Conservation (phyloP, 2,888 invertebrate genomes). For the Lottia scabra region DNA sequence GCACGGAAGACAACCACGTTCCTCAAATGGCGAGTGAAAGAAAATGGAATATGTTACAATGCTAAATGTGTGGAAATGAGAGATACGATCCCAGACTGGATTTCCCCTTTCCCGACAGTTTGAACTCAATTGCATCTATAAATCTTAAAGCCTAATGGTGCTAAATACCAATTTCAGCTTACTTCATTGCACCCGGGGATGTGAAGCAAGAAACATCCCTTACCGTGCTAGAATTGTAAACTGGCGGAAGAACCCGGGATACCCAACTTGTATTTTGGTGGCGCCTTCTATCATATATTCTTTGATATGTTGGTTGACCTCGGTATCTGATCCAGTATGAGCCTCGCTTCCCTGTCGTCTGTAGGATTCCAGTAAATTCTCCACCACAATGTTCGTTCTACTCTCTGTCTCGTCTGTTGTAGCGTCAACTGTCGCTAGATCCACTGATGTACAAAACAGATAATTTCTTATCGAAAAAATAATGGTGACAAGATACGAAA, state of each 20-base stretch:
- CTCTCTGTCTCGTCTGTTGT: constrained; percentile 90
- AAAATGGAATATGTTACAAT: no score
- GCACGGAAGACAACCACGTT: no score
- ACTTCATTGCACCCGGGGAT: no score
- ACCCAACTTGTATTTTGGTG: neutral
- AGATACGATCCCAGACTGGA: no score
- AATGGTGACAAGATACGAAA: no score
- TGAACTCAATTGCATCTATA: no score
- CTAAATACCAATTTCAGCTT: no score
- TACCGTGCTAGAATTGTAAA: constrained; percentile 37
- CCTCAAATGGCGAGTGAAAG: no score
- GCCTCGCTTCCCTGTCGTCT: neutral
- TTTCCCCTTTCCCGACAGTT: no score
- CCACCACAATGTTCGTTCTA: constrained; percentile 93
- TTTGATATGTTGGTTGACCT: neutral
- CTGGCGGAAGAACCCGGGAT: constrained; percentile 43
- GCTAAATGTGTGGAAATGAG: no score
- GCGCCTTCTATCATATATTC: neutral
- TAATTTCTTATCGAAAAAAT: no score
- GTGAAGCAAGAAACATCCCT: neutral
- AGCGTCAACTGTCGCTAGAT: constrained; percentile 82
- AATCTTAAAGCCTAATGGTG: no score
- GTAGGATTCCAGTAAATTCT: constrained; percentile 81
- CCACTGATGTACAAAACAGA: constrained; percentile 75
- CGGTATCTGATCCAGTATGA: neutral